Evolutionary conservation across 2,113 vertebrate species (phyloP).

Genomic region (Colossoma macropomum): DNA sequence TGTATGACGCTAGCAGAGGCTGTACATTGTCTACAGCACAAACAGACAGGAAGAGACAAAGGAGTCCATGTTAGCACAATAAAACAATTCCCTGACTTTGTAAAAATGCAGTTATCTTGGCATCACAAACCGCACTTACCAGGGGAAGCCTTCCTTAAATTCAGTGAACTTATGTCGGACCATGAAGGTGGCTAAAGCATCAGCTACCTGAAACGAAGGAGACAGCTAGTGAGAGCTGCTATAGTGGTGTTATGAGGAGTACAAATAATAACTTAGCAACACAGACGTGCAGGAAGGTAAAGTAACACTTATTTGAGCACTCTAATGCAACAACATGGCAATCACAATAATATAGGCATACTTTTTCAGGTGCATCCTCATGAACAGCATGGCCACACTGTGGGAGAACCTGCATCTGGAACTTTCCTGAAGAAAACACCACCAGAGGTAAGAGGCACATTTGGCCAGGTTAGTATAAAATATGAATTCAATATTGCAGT

Average conservation of each 20-base stretch:
- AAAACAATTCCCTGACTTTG: background rate
- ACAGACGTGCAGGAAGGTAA: background rate
- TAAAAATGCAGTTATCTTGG: background rate
- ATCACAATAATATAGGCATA: constrained; percentile 62
- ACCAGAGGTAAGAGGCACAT: background rate
- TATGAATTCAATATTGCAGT: background rate
- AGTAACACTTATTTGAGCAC: background rate
- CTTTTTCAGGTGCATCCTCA: constrained; percentile 97
- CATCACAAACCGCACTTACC: constrained; percentile 77
- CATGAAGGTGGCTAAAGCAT: constrained; percentile 95
- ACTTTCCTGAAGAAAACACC: constrained; percentile 84
- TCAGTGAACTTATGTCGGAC: constrained; percentile 97
- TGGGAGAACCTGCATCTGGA: constrained; percentile 98
- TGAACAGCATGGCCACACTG: constrained; percentile 99
- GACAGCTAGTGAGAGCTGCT: background rate
- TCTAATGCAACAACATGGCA: background rate
- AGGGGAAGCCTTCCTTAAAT: constrained; percentile 92
- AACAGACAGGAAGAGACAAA: background rate
- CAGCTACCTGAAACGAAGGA: constrained; percentile 84
- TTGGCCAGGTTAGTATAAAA: background rate
- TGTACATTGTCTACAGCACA: constrained; percentile 18
- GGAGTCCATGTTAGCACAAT: background rate
- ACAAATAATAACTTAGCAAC: background rate
- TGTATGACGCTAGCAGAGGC: constrained; percentile 49
- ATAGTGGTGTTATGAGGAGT: background rate